A percentile compares a stretch with the other conserved stretches of the same genome.
Evolutionary conservation across 2,888 invertebrate species (phyloP).

Genomic region (Microplitis manilae): DNA sequence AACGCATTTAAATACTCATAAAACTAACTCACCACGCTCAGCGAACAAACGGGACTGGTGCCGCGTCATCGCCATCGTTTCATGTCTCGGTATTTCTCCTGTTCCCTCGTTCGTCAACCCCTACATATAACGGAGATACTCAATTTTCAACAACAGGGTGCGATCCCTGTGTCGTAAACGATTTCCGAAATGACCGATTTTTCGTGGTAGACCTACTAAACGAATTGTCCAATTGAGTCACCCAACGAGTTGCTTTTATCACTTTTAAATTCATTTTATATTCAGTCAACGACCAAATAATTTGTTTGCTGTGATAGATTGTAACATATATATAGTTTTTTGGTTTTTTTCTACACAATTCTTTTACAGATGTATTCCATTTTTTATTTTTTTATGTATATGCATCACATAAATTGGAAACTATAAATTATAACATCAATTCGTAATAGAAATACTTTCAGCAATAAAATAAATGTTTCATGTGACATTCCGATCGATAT

Average conservation of each 20-base stretch:
- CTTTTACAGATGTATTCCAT: neutral
- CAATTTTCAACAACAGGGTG: conserved; percentile 41
- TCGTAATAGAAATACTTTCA: neutral
- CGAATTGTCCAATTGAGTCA: conserved; percentile 44
- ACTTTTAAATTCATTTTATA: conserved; percentile 40
- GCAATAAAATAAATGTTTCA: neutral
- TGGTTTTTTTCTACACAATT: neutral
- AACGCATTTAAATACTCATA: conserved; percentile 57
- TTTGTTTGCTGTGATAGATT: conserved; percentile 25
- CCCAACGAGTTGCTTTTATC: conserved; percentile 28
- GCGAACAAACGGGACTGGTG: conserved; percentile 49
- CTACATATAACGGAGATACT: conserved; percentile 39
- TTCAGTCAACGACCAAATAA: conserved; percentile 32
- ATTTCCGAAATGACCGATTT: conserved; percentile 43
- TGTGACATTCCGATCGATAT: neutral
- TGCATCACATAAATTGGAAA: neutral
- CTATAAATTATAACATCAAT: neutral
- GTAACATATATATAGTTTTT: neutral
- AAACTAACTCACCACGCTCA: conserved; percentile 49
- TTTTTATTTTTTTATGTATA: no score
- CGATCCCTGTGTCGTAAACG: conserved; percentile 49
- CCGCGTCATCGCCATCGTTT: conserved; percentile 46
- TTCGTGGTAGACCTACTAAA: conserved; percentile 46
- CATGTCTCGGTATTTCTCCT: conserved; percentile 40
- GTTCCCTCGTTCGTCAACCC: conserved; percentile 40